Evolutionary conservation across 2,113 vertebrate genomes (phyloP), one percentile per base, ranked within the genome.

Genomic region (Amphiprion ocellaris): DNA sequence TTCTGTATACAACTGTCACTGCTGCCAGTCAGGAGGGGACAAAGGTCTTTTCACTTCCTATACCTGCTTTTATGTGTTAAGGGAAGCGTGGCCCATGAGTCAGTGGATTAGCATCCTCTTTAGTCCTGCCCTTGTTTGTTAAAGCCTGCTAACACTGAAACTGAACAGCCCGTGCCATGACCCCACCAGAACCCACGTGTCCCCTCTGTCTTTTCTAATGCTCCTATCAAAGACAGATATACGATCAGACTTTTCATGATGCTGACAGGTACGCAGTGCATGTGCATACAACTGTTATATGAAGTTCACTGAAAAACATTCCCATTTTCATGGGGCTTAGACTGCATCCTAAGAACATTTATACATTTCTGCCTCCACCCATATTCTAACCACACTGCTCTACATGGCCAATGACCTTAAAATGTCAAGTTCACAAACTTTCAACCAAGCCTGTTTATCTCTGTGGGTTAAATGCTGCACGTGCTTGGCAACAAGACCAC

Each of bases 81-180:
- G 16, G 62, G 70, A 63, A 46, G 69, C 62, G 55, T 41, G 23
- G 44, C 39, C 41, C 21, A 33, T 89, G 90, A 91, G 69, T 92
- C 86, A 92, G 58, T 79, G 81, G 46, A 73, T 81, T 0, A n/a
- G 44, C 39, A 71, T 82, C 59, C 37, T 56, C 1, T 10, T 24
- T 10, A n/a, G 79, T 72, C 77, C 75, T 70, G 41, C 88, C 87
- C 53, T 79, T 92, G 85, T 92, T 92, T 88, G 83, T 72, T 28
- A 52, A 83, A 75, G 74, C 47, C 24, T 16, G 33, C 3, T 64
- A 59, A 72, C 3, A 52, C 37, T 74, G 63, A 84, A 83, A 73
- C 81, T 70, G 19, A 69, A 52, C 28, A 24, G 5, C 17, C 24
- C 28, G 16, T 15, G 15, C 14, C 0, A 28, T 58, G 41, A 66